Base-by-base conservation (phyloP, 2,888 invertebrate species). In the Lepidonotus clava region DNA sequence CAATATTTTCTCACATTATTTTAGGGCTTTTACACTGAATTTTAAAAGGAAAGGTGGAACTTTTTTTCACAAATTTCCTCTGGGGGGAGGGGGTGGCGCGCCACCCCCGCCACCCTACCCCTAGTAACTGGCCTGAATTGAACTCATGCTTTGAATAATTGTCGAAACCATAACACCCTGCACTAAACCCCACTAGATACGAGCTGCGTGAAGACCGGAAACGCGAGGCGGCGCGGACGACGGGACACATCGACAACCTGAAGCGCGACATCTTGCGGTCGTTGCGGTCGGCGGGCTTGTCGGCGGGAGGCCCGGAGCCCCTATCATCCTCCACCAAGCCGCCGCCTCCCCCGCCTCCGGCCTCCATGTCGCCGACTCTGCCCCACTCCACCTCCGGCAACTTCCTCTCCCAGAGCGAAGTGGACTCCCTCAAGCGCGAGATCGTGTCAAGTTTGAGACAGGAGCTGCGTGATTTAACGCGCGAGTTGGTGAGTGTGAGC, bases 171-270 rank as follows among this genome's bases (percentile, higher is more conserved):
- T 8, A 46, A 46, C 46, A 46, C 18, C 46, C 24, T 80, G 18
- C 14, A 8, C 38, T 40, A 14, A 24, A 32, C n/a, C 34, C 56
- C 53, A 32, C 18, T 89, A 93, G 95, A 90, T 95, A 95, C 89
- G 95, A 95, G 88, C 92, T 95, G 32, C 93, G 95, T 18, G 95
- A 95, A 88, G 95, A 95, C 89, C 91, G 95, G 18, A 94, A 95
- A 86, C 91, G 94, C 41, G 95, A 95, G 89, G 92, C 94, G 4
- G 93, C 92, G 0, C 91, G 94, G n/a, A 93, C 94, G 18, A 93
- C 94, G 4, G 92, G 93, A n/a, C 94, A 95, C 87, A 93, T 95
- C 88, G 95, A 95, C 89, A 93, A 93, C 67, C 93, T 95, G 53
- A 94, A 95, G 85, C 90, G 93, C 53, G 95, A 95, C 89, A 94